phyloP scores from a whole-genome alignment of 2,888 invertebrate genomes.

The Cephus runcator region DNA sequence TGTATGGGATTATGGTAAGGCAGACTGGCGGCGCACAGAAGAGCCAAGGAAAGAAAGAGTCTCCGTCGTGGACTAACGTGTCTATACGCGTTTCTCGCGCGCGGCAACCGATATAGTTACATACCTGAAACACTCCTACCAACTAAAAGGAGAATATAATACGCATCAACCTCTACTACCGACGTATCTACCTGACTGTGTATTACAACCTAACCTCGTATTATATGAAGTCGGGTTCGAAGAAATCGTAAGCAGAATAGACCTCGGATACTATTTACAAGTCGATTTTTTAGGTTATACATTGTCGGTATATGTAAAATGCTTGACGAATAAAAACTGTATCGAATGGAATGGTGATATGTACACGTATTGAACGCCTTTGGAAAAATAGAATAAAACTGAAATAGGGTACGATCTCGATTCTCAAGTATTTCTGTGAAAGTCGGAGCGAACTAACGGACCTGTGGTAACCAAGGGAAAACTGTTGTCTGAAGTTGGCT shows the following conservation, averaged over 20 bases:
- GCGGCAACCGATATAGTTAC: neutral
- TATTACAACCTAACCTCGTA: neutral
- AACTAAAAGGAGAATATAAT: neutral
- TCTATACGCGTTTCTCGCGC: constrained; percentile 1
- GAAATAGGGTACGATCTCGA: neutral
- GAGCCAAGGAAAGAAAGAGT: neutral
- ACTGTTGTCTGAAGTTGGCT: neutral
- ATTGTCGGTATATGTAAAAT: neutral
- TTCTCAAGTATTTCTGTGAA: neutral
- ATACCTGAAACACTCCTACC: neutral
- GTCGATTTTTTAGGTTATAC: neutral
- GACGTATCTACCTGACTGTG: neutral
- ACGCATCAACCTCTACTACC: neutral
- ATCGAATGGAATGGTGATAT: too few relatives aligned
- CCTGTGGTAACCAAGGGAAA: neutral
- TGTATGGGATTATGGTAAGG: constrained; percentile 19
- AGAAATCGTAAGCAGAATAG: neutral
- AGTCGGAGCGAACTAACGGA: neutral
- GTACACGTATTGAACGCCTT: neutral
- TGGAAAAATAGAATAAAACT: neutral
- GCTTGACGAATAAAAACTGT: neutral
- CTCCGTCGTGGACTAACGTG: neutral
- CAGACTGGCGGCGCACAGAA: constrained; percentile 18
- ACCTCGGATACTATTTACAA: neutral
- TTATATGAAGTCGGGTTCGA: neutral